phyloP scores from a whole-genome alignment of 1,140 invertebrate species.

The Gryllus bimaculatus region DNA sequence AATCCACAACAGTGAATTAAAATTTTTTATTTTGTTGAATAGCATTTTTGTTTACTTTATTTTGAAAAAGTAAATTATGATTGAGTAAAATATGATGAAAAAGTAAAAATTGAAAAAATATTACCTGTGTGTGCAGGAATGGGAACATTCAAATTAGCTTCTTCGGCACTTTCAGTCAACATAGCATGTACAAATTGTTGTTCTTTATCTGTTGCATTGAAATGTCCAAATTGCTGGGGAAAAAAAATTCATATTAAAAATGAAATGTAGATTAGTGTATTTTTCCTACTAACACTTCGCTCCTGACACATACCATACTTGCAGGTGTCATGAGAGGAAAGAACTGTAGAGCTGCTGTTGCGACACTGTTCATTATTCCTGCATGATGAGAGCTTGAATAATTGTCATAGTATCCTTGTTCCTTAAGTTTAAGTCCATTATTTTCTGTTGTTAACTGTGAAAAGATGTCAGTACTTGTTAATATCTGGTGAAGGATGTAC shows the following conservation, averaged over 20 bases:
- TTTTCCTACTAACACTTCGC: too few relatives aligned
- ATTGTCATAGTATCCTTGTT: conserved; percentile 56
- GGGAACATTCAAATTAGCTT: neutral
- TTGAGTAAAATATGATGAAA: too few relatives aligned
- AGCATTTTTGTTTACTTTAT: too few relatives aligned
- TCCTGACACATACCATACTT: conserved; percentile 9
- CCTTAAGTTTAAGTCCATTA: conserved; percentile 50
- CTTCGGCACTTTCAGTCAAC: neutral
- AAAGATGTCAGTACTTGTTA: conserved; percentile 6
- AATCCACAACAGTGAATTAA: too few relatives aligned
- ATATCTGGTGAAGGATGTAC: too few relatives aligned
- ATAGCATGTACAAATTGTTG: neutral
- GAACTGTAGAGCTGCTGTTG: conserved; percentile 61
- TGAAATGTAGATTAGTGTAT: too few relatives aligned
- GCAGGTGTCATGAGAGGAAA: conserved; percentile 58
- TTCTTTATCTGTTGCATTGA: neutral
- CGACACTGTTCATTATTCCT: conserved; percentile 64
- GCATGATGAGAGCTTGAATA: conserved; percentile 75
- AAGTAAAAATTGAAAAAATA: too few relatives aligned
- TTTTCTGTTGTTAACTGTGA: conserved; percentile 51
- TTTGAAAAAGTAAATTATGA: too few relatives aligned
- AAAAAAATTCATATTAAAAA: neutral
- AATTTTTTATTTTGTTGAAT: too few relatives aligned
- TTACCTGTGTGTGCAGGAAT: neutral
- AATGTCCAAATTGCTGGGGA: conserved; percentile 20